Conservation (phyloP, 1,140 invertebrate species). For the Leptopilina boulardi region DNA sequence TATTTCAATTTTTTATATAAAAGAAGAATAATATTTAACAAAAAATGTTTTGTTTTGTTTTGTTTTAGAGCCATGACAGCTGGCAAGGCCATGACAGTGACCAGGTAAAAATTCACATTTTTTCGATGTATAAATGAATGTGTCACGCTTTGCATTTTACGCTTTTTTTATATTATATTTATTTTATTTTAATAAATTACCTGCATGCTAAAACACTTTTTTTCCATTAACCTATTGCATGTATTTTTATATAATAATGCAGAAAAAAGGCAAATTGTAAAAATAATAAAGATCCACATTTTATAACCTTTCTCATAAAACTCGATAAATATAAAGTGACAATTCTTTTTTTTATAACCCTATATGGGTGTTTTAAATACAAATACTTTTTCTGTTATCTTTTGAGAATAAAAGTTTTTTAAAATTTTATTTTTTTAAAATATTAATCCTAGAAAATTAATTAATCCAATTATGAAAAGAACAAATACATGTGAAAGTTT, state of each 20-base stretch:
- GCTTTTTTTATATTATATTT: neutral
- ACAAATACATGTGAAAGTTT: too few relatives aligned
- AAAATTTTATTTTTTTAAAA: too few relatives aligned
- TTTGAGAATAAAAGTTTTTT: too few relatives aligned
- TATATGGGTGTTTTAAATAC: too few relatives aligned
- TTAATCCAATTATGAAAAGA: too few relatives aligned
- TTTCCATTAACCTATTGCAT: neutral
- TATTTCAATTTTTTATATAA: too few relatives aligned
- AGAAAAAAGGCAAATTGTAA: neutral
- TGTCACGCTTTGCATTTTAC: neutral
- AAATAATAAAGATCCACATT: neutral
- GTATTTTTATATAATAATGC: neutral
- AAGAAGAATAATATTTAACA: neutral
- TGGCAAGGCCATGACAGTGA: constrained; percentile 80
- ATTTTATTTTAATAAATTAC: neutral
- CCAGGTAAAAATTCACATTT: constrained; percentile 73
- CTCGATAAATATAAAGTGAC: neutral
- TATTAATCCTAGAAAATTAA: too few relatives aligned
- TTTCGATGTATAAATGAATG: neutral
- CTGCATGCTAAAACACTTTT: neutral
- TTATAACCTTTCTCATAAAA: neutral
- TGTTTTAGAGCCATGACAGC: constrained; percentile 79
- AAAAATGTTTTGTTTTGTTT: constrained; percentile 55
- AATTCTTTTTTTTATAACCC: too few relatives aligned
- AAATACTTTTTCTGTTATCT: too few relatives aligned